Percentiles rank a stretch among this genome's conserved stretches.
These are phyloP conservation scores for Nesidiocoris tenuis DNA, from an alignment of 2,888 invertebrate genomes.

Conservation along the genomic window DNA sequence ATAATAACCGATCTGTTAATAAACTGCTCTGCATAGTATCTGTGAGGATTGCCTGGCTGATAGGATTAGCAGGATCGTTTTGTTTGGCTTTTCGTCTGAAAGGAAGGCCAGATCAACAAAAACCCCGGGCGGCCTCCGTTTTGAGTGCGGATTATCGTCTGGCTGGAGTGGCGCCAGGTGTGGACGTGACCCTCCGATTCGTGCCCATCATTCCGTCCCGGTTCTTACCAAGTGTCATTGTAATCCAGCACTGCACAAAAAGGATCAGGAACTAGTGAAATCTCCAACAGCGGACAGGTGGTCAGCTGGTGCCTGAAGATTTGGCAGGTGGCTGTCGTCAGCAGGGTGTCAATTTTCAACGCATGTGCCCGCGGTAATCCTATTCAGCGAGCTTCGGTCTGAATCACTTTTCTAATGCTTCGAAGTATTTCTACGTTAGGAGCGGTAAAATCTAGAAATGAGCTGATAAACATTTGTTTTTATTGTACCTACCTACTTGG, in stretches of 20 bases:
- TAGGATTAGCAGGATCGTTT: neutral
- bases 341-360: neutral
- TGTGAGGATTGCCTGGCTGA: neutral
- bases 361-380: no score
- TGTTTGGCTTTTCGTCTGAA: neutral
- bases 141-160: neutral
- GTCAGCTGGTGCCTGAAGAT: neutral
- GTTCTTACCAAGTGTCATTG: neutral
- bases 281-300: neutral
- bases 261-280: neutral
- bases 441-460: no score
- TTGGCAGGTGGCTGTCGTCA: neutral
- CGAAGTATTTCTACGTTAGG: no score
- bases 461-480: no score
- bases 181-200: neutral
- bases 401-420: no score
- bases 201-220: neutral
- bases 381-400: no score
- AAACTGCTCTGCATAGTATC: no score
- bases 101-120: neutral
- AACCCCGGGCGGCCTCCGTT: neutral
- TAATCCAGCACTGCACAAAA: neutral
- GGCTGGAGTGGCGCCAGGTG: neutral
- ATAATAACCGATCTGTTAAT: no score
- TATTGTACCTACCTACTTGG: no score